These are phyloP conservation scores for Apodemus speciosus DNA, from an alignment of 2,113 vertebrate genomes.

Conservation along the genomic window DNA sequence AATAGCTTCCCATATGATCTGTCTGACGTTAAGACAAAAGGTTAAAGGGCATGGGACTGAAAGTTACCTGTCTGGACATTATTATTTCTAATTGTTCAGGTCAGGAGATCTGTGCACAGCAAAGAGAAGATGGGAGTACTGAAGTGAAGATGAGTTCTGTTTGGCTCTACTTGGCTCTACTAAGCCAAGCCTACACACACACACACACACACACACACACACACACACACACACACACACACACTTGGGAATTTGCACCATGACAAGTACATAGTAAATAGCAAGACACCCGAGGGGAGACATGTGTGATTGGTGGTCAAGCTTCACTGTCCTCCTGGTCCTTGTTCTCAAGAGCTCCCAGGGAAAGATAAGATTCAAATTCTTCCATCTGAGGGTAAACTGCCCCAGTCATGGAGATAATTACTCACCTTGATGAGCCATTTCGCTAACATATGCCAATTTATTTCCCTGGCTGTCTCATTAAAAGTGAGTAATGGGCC, in stretches of 20 bases:
- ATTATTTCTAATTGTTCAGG: neutral
- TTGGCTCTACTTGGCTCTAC: too few relatives aligned
- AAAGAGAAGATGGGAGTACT: neutral
- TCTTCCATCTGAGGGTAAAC: conserved; percentile 64
- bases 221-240: neutral
- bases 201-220: neutral
- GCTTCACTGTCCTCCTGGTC: conserved; percentile 4
- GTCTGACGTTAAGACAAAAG: neutral
- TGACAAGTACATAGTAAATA: neutral
- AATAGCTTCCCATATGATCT: neutral
- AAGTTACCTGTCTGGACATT: neutral
- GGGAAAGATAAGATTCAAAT: conserved; percentile 55
- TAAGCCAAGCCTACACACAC: neutral
- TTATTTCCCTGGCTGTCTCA: conserved; percentile 80
- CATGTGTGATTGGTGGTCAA: neutral
- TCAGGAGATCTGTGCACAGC: neutral
- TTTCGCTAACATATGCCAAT: conserved; percentile 79
- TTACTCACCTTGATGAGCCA: conserved; percentile 80
- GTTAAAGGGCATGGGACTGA: neutral
- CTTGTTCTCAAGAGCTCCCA: conserved; percentile 24
- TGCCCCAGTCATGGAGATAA: conserved; percentile 71
- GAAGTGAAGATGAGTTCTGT: neutral
- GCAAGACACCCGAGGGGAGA: neutral
- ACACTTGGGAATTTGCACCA: neutral
- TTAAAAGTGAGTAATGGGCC: conserved; percentile 79